Evolutionary conservation across 2,797 vertebrate species (phyloP), one percentile per base, ranked within the genome.

Genomic region (Schizopygopsis malacanthus): DNA sequence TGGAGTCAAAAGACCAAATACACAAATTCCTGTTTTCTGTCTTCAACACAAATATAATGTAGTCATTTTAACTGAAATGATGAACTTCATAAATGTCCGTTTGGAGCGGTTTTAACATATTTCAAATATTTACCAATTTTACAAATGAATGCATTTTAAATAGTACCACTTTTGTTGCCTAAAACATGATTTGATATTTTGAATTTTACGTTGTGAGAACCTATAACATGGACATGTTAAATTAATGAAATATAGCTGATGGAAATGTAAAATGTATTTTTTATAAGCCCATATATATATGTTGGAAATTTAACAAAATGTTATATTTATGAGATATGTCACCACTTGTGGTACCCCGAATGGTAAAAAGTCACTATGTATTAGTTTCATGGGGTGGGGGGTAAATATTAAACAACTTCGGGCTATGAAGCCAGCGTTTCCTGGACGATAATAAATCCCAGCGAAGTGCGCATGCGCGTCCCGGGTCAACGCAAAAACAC

Each of bases 381-480:
- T 28, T 9, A 28, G 43, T 50, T 73, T 50, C 0, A n/a, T 22
- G 28, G 28, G 28, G 28, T 2, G 7, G 12, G 25, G 15, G 25
- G 10, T 25, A 0, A 18, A 28, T 18, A 18, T n/a, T 50, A 77
- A 22, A 77, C 25, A 9, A 12, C 50, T 8, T 22, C 6, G 3
- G 52, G 52, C 52, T 20, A 10, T 5, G 37, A 59, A 43, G 15
- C 20, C 7, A 61, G 25, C 16, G 8, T 61, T 61, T 52, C 45
- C 10, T 50, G 28, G 2, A 28, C 10, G 4, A 25, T 25, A 20
- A 25, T 15, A 7, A 56, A n/a, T 15, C 50, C 6, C 0, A 8
- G 0, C 15, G 11, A 41, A n/a, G 43, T 25, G 82, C 82, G 82
- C 82, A 13, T 83, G 82, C 82, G 82, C 71, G n/a, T 12, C 76